A percentile compares a stretch with the other conserved stretches of the same genome.
Evolutionary conservation across 35 echinoderm and acorn worm species (phyloP).

Genomic region (Patiria miniata): DNA sequence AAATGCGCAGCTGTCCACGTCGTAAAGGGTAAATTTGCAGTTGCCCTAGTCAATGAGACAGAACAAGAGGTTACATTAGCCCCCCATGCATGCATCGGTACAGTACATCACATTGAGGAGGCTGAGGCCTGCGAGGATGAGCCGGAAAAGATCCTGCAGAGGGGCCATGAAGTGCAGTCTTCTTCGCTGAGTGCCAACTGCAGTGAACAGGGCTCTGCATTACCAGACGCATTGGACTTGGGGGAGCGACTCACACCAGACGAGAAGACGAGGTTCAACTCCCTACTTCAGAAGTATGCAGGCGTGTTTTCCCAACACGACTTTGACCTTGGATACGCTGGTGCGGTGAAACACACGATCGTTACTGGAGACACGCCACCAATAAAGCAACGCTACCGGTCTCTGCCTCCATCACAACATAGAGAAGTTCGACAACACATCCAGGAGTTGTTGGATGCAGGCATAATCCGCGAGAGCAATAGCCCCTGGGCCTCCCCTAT

Average conservation of each 20-base stretch:
- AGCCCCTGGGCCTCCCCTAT: conserved; percentile 48
- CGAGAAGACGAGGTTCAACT: not conserved
- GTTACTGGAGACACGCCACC: conserved; percentile 27
- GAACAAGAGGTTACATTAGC: too few species aligned
- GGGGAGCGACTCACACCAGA: conserved; percentile 5
- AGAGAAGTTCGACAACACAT: conserved; percentile 56
- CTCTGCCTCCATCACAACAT: conserved; percentile 54
- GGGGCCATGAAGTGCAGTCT: too few species aligned
- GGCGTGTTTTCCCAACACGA: conserved; percentile 14
- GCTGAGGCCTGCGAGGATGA: too few species aligned
- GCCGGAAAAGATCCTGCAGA: too few species aligned
- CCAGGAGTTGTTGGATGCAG: conserved; percentile 48
- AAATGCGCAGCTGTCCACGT: too few species aligned
- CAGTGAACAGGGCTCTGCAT: too few species aligned
- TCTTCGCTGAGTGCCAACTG: too few species aligned
- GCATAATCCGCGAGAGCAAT: conserved; percentile 29
- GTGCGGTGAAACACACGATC: conserved; percentile 43
- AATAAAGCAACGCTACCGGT: conserved; percentile 33
- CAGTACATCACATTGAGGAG: too few species aligned
- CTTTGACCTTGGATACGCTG: conserved; percentile 19
- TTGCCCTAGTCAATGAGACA: too few species aligned
- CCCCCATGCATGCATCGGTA: too few species aligned
- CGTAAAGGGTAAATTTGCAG: too few species aligned
- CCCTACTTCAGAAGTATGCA: not conserved
- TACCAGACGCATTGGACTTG: not conserved